A percentile compares a stretch with the other conserved stretches of the same genome.
These are phyloP conservation scores for Poeciliopsis prolifica DNA, from an alignment of 2,113 vertebrate genomes.

Conservation along the genomic window DNA sequence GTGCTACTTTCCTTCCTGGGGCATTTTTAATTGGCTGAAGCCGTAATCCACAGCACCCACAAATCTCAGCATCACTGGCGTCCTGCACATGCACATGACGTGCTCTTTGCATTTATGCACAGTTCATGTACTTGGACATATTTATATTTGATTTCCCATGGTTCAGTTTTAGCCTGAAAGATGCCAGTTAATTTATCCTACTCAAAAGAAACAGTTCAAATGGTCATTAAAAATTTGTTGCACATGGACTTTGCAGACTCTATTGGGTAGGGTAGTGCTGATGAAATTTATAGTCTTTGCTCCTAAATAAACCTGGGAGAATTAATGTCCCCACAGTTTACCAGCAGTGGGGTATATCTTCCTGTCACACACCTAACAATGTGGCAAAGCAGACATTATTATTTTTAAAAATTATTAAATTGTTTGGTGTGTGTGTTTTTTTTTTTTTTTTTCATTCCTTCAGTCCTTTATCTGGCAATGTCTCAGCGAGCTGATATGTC, in stretches of 20 bases:
- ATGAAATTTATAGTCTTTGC: background rate
- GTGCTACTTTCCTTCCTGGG: background rate
- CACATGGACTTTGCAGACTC: background rate
- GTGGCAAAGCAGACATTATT: background rate
- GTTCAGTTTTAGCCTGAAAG: background rate
- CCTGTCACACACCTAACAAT: background rate
- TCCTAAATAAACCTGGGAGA: background rate
- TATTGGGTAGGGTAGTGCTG: background rate
- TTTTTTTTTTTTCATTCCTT: no score
- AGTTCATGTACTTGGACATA: background rate
- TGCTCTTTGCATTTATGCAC: background rate
- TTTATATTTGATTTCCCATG: background rate
- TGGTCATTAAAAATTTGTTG: background rate
- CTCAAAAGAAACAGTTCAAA: background rate
- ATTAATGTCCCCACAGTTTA: background rate
- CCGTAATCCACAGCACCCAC: background rate
- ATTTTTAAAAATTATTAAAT: no score
- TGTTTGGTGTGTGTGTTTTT: no score
- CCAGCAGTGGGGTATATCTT: background rate
- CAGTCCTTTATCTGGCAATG: constrained; percentile 57
- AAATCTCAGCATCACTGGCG: background rate
- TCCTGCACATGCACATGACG: background rate
- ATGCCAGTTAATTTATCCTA: no score
- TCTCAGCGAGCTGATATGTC: constrained; percentile 70
- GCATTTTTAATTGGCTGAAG: background rate